Evolutionary conservation across 2,888 invertebrate genomes (phyloP), one percentile per base, ranked within the genome.

Genomic region (Chymomyza fuscimana): DNA sequence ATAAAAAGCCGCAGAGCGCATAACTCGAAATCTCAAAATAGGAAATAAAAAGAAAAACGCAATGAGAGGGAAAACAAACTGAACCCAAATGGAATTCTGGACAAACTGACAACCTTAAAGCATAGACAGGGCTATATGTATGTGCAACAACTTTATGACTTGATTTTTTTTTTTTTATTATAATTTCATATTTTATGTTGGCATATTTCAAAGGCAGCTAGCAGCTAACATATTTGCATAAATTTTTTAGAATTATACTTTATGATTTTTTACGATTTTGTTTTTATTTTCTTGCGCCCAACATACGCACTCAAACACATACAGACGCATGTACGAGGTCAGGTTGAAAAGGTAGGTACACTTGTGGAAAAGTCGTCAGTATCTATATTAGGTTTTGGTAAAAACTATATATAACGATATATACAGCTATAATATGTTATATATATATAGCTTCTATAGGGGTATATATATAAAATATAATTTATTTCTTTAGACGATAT

Each of bases 131-230:
- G 70, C 70, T 63, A 40, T 61, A 60, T 72, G 67, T 73, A 76
- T 77, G 72, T 69, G 56, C 70, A 82, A 67, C 63, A 81, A 77
- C 78, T 87, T 87, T 87, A 87, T 85, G 86, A 72, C 86, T 87
- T 75, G 79, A 74, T 80, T 80, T 86, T 77, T 77, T 82, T 56
- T 19, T 58, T 58, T 25, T 86, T 79, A 70, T 82, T 80, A 87
- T 75, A 80, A 87, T 87, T 78, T 87, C 56, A 85, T 77, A 78
- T 82, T 82, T 82, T 87, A 85, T 85, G 80, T 67, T 77, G 79
- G 71, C 60, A 66, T 64, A 82, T 68, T 76, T 72, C 63, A 72
- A 73, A 69, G 77, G 56, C 65, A 65, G 68, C 68, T 69, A 65
- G 60, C 63, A 74, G 72, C 68, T 62, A 74, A 25, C 22, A 22